A percentile compares a stretch with the other conserved stretches of the same genome.
These are phyloP conservation scores for Acleris literana DNA, from an alignment of 2,888 invertebrate species.

Conservation along the genomic window DNA sequence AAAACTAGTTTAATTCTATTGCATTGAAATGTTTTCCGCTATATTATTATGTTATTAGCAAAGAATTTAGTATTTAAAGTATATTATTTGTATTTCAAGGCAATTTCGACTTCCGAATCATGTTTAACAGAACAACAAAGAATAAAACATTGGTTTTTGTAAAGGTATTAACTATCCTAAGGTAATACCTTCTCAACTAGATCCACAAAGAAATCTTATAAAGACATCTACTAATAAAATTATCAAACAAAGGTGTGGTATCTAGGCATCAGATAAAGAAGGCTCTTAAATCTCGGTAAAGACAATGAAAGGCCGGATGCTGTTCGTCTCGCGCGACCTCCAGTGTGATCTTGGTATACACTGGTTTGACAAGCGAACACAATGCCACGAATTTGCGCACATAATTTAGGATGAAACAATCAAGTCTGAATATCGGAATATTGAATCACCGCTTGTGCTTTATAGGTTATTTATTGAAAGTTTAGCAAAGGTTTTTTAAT, in stretches of 20 bases:
- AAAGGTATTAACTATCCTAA: neutral
- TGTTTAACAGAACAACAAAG: too few species aligned
- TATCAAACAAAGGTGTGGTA: conserved; percentile 53
- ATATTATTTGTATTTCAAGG: too few species aligned
- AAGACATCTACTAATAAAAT: conserved; percentile 10
- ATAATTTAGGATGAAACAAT: neutral
- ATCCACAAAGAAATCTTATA: neutral
- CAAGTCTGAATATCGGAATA: neutral
- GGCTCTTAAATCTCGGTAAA: conserved; percentile 54
- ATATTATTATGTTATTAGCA: too few species aligned
- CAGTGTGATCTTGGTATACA: conserved; percentile 43
- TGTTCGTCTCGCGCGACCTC: conserved; percentile 58
- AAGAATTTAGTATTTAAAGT: too few species aligned
- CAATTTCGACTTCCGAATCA: neutral
- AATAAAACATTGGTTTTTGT: neutral
- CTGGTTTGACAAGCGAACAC: conserved; percentile 38
- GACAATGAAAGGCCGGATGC: conserved; percentile 67
- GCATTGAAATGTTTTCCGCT: too few species aligned
- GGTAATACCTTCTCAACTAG: too few species aligned
- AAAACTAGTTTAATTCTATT: too few species aligned
- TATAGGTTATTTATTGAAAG: neutral
- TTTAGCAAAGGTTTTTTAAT: too few species aligned
- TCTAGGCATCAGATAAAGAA: conserved; percentile 51
- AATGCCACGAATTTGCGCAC: conserved; percentile 20
- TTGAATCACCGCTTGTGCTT: neutral